Evolutionary conservation across 23 tunicate genomes (phyloP), one percentile per base, ranked within the genome.

Genomic region (Trididemnum miniatum): DNA sequence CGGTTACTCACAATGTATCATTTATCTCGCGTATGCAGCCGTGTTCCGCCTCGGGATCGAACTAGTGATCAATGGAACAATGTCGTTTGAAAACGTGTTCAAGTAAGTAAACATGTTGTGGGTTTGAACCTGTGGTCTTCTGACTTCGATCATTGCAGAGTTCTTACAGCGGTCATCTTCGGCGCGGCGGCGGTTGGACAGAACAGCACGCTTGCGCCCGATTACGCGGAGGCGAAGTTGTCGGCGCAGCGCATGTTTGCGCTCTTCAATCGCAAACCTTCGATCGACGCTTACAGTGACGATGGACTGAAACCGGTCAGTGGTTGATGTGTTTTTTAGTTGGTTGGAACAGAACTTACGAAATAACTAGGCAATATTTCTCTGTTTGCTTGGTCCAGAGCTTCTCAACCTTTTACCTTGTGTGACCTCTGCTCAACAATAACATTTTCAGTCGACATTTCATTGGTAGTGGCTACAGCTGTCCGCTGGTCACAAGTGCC

Each of bases 151-250:
- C n/a, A n/a, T n/a, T n/a, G n/a, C 87, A 93, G 98, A 40, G 97
- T 96, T 27, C 79, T 96, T 27, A 96, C 92, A 35, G 99, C 99
- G 20, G 94, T 96, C 26, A 82, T 96, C n/a, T 96, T 96, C 75
- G 99, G 99, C 2, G 99, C 97, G 1, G 87, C 91, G 99, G 95
- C 99, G 9, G 97, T 91, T 15, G 99, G 91, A 1, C 99, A 96
- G 73, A 88, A 87, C 71, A 86, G 97, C 60, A 77, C 99, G 31
- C 87, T 90, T 35, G 96, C 96, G 15, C 96, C 99, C 9, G 96
- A 96, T 76, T 96, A 60, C 57, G 99, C 96, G 0, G 99, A 90
- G 65, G 99, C 99, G 15, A 80, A 89, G 71, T 72, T 96, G 23
- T 84, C 99, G 5, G 99, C 96, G 22, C n/a, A 71, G 50, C 81